Base-by-base conservation (phyloP, 2,113 vertebrate species). In the Corapipo altera region DNA sequence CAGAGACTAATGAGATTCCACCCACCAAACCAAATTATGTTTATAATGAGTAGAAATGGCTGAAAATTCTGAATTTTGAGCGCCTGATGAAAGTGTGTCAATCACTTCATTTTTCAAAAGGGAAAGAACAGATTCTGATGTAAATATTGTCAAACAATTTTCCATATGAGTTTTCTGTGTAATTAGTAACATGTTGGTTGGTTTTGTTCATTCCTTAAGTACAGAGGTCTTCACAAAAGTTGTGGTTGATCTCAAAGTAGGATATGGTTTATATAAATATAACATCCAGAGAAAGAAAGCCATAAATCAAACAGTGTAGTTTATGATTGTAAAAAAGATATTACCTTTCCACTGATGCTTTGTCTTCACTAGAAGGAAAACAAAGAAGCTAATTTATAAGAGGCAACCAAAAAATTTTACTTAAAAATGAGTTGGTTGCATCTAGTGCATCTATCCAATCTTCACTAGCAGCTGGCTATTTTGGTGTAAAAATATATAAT, bases 1-100 rank as follows among this genome's bases (percentile, higher is more conserved):
- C 73, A 71, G 43, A 91, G 57, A 44, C 93, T 88, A 84, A 89
- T 69, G 61, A 96, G 91, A 95, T 93, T 95, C 86, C 65, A 95
- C 76, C 76, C 86, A 93, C 43, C 39, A 35, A 84, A 93, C 15
- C 39, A 87, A 84, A 75, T 94, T 92, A 48, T 48, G 44, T 78
- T 93, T 90, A 64, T 84, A 89, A 91, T 78, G 52, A 87, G n/a
- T 8, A 59, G 55, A 84, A 85, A 71, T 15, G 35, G 43, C 32
- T 84, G 76, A 74, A 94, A 93, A 78, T 64, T 78, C 79, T 57
- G 35, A 33, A 27, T 77, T 84, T 59, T n/a, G 48, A 81, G 43
- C 67, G 33, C 55, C 48, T 84, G 73, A 57, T 91, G 58, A 85
- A 91, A 84, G 11, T 43, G 17, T 84, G 10, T 64, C 2, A 0